Conservation (phyloP, 2,797 vertebrate species). For the Hipposideros larvatus region DNA sequence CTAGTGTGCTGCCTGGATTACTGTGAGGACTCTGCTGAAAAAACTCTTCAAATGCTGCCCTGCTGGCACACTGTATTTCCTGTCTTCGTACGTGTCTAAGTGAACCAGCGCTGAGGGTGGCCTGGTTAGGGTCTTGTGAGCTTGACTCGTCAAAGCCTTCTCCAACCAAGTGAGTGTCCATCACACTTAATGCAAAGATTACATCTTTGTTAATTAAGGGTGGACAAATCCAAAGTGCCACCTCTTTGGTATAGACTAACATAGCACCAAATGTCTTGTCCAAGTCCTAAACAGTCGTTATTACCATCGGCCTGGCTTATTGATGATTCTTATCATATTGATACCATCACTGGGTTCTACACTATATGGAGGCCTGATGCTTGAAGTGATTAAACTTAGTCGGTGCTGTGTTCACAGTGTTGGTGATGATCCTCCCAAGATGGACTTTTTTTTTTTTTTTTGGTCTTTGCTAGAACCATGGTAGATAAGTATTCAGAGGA, state of each 20-base stretch:
- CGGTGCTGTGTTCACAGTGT: not conserved
- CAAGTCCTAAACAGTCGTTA: not conserved
- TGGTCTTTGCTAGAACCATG: not conserved
- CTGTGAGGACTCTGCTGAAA: not conserved
- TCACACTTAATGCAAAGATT: conserved; percentile 1
- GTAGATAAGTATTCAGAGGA: not conserved
- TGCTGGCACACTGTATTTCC: not conserved
- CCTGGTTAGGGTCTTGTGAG: not conserved
- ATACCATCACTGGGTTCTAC: not conserved
- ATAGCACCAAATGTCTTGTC: not conserved
- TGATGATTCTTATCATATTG: not conserved
- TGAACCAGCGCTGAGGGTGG: not conserved
- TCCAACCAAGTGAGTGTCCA: not conserved
- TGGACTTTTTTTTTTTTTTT: not conserved
- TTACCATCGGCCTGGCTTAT: not conserved
- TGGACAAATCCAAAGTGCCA: not conserved
- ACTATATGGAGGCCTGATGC: not conserved
- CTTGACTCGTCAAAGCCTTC: not conserved
- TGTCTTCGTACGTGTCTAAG: not conserved
- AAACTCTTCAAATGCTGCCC: not conserved
- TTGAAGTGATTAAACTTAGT: not conserved
- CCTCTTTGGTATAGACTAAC: not conserved
- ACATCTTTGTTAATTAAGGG: not conserved
- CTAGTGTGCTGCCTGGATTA: not conserved
- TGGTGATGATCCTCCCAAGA: not conserved